Base-by-base conservation (phyloP, 2,113 vertebrate genomes). In the Mormoops blainvillei region DNA sequence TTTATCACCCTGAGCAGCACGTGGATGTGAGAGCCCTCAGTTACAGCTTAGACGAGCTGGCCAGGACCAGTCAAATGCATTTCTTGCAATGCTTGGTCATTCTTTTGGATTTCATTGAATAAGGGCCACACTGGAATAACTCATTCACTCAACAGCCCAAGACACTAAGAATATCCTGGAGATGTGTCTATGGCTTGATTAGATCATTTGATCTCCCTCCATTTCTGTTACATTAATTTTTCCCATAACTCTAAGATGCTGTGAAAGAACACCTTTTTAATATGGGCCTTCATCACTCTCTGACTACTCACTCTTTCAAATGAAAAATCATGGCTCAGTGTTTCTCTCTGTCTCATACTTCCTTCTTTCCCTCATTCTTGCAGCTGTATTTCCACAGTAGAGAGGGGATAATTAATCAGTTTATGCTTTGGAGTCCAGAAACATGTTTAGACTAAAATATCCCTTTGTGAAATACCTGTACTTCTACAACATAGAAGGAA, bases 1-100 rank as follows among this genome's bases (percentile, higher is more conserved):
- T 97, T 86, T 78, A 73, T 97, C 94, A 97, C 89, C 43, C 78
- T 50, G 31, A 93, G 68, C 63, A 74, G 45, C 14, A 48, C 67
- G 41, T 83, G 70, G 96, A 94, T 81, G 80, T 31, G 70, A 54
- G 33, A 86, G 28, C 5, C 67, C 38, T 70, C 26, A 31, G 12
- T 65, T 82, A 80, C 33, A 43, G 91, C 86, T 96, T 48, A 71
- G 36, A 33, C 50, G n/a, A 80, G 77, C 73, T 83, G 48, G 33
- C 54, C 28, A 7, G 77, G 48, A 45, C 22, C 58, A 73, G 36
- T 41, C 28, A 80, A 61, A 81, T 43, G 82, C 58, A 82, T 87
- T 91, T 80, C 28, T 45, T 61, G 4, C 10, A 70, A 38, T 70
- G 18, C 6, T 92, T 74, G 76, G 43, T 48, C 71, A 41, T 81